Percentiles rank a stretch among this genome's conserved stretches.
Evolutionary conservation across 2,113 vertebrate species (phyloP).

Genomic region (Catharus fuscescens): DNA sequence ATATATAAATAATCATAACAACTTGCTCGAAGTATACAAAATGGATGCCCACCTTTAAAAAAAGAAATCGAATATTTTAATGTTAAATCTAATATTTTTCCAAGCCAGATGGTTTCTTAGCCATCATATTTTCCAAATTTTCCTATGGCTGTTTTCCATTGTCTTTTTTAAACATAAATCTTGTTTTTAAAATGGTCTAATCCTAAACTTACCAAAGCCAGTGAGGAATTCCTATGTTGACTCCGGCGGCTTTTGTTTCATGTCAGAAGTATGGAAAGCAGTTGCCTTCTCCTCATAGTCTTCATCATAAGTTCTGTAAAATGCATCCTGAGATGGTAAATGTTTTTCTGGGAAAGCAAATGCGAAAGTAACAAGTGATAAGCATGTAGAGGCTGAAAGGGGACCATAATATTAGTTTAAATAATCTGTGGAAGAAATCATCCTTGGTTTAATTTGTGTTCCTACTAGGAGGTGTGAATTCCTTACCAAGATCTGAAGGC

Average conservation of each 20-base stretch:
- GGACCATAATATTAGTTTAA: slow-evolving; percentile 47
- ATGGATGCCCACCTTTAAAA: neutral
- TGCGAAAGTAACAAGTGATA: slow-evolving; percentile 34
- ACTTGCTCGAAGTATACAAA: neutral
- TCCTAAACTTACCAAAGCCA: neutral
- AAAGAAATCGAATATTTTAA: neutral
- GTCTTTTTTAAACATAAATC: neutral
- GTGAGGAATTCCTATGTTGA: neutral
- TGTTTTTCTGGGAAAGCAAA: slow-evolving; percentile 50
- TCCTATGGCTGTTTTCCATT: neutral
- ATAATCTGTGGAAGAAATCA: slow-evolving; percentile 37
- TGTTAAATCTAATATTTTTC: neutral
- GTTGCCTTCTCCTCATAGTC: neutral
- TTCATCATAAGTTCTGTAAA: neutral
- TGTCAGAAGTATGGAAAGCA: neutral
- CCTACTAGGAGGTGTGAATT: neutral
- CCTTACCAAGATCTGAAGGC: neutral
- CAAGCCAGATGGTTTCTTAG: neutral
- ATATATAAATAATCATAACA: neutral
- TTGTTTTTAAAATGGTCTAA: neutral
- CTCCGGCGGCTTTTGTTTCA: neutral
- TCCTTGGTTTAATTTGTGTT: slow-evolving; percentile 7
- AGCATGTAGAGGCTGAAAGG: slow-evolving; percentile 43
- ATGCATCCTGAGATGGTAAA: neutral
- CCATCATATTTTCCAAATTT: slow-evolving; percentile 1